A percentile compares a stretch with the other conserved stretches of the same genome.
phyloP scores from a whole-genome alignment of 2,797 vertebrate species.

The Oryzias sinensis region DNA sequence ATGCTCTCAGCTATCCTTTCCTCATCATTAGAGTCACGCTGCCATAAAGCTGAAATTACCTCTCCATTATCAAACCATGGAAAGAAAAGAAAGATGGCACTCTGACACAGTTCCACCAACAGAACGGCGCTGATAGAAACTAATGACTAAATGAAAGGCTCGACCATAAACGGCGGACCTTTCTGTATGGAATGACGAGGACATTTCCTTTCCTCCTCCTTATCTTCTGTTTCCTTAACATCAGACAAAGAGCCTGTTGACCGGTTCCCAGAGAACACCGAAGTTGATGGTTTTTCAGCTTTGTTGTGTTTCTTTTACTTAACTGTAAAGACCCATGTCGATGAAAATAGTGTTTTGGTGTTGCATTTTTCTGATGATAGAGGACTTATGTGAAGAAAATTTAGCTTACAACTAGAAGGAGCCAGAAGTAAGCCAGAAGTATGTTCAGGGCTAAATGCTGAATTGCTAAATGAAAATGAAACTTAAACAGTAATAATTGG shows the following conservation, averaged over 20 bases:
- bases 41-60: constrained; percentile 69
- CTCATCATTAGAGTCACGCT: constrained; percentile 55
- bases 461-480: too few species aligned
- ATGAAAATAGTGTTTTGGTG: not conserved
- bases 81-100: constrained; percentile 56
- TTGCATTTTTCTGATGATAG: too few species aligned
- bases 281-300: constrained; percentile 1
- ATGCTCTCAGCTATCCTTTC: constrained; percentile 40
- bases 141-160: constrained; percentile 70
- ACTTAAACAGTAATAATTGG: too few species aligned
- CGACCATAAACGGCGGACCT: constrained; percentile 49
- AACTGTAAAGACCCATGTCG: too few species aligned
- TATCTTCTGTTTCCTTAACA: not conserved
- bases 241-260: constrained; percentile 21
- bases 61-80: constrained; percentile 60
- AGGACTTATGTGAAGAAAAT: too few species aligned
- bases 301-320: not conserved
- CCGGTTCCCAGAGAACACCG: constrained; percentile 4
- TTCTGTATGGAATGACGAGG: constrained; percentile 40
- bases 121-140: constrained; percentile 69
- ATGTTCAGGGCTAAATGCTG: too few species aligned
- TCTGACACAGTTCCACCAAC: constrained; percentile 64
- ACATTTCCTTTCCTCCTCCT: constrained; percentile 19
- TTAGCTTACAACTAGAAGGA: too few species aligned
- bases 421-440: too few species aligned